Evolutionary conservation across 2,113 vertebrate species (phyloP).

Genomic region (Xyrauchen texanus): DNA sequence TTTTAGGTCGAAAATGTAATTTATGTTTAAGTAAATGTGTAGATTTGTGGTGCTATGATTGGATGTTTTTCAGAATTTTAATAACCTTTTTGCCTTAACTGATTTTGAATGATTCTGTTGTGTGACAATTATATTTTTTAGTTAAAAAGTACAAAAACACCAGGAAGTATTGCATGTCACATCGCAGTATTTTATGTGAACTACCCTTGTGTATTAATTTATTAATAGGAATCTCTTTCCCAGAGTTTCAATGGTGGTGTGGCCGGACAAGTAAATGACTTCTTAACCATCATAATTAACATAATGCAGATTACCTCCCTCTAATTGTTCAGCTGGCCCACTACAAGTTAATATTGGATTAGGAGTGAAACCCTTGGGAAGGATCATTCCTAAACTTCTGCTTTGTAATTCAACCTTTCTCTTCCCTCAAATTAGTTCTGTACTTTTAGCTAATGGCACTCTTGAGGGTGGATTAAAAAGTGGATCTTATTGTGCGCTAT

Average conservation of each 20-base stretch:
- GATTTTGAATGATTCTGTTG: too few relatives aligned
- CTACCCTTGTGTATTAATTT: background rate
- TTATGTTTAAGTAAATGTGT: too few relatives aligned
- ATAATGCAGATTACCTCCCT: background rate
- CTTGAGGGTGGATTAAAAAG: background rate
- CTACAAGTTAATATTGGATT: conserved; percentile 19
- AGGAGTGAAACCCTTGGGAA: background rate
- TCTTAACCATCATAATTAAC: background rate
- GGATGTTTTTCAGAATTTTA: too few relatives aligned
- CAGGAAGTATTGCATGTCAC: too few relatives aligned
- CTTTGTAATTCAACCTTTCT: background rate
- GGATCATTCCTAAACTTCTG: background rate
- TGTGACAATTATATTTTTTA: too few relatives aligned
- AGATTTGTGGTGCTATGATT: too few relatives aligned
- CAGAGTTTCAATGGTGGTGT: background rate
- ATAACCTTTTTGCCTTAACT: too few relatives aligned
- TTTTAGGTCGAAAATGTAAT: too few relatives aligned
- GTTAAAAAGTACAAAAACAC: too few relatives aligned
- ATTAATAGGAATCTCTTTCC: background rate
- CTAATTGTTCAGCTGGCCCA: background rate
- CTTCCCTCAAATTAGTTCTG: background rate
- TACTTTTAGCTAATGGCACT: background rate
- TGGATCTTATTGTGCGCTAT: background rate
- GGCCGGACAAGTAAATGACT: background rate
- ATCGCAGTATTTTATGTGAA: too few relatives aligned